Conservation (phyloP, 2,797 vertebrate species). For the Monodelphis domestica region DNA sequence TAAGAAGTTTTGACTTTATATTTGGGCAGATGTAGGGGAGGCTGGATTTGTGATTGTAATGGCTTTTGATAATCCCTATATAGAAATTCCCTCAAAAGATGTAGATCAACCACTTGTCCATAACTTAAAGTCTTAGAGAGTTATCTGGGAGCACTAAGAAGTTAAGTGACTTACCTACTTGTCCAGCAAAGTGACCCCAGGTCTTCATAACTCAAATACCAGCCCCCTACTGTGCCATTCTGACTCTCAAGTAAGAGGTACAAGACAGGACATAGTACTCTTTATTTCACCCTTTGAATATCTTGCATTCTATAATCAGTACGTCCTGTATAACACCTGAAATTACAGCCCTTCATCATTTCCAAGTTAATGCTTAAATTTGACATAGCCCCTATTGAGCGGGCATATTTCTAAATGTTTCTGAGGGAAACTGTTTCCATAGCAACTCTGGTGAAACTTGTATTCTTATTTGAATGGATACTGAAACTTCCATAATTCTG, state of each 20-base stretch:
- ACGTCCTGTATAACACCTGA: constrained; percentile 21
- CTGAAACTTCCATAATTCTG: constrained; percentile 59
- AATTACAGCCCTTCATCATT: constrained; percentile 9
- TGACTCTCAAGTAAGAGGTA: neutral
- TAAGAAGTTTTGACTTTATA: neutral
- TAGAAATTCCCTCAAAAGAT: neutral
- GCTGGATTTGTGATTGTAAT: neutral
- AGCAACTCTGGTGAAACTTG: constrained; percentile 26
- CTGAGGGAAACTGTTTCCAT: constrained; percentile 11
- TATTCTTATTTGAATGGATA: constrained; percentile 48
- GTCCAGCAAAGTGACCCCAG: neutral
- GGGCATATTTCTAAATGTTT: constrained; percentile 67
- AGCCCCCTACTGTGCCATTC: neutral
- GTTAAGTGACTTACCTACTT: neutral
- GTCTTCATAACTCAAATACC: neutral
- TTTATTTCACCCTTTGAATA: constrained; percentile 36
- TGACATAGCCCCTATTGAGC: constrained; percentile 59
- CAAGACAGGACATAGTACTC: neutral
- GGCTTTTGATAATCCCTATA: neutral
- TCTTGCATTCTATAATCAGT: constrained; percentile 1
- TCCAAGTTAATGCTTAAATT: constrained; percentile 51
- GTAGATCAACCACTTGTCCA: neutral
- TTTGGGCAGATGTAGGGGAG: too few species aligned
- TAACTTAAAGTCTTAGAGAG: neutral
- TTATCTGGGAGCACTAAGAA: neutral